Percentiles rank a stretch among this genome's conserved stretches.
Conservation (phyloP, 2,113 vertebrate species). For the Colaptes auratus region DNA sequence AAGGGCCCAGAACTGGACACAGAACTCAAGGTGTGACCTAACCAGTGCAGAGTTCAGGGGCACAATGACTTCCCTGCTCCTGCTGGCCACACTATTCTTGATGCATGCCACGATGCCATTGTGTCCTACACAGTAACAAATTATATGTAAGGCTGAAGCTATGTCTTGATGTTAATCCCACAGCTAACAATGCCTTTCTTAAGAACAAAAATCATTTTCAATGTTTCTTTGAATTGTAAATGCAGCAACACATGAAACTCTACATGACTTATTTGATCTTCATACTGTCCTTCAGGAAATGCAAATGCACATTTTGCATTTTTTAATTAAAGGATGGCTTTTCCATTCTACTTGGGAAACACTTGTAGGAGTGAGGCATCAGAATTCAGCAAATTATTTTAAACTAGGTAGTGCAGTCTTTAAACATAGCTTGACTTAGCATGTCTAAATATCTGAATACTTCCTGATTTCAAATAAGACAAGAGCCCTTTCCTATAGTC, state of each 20-base stretch:
- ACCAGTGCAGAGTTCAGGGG: too few species aligned
- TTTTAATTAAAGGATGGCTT: background rate
- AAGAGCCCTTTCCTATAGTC: background rate
- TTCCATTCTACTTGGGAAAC: background rate
- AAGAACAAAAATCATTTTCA: background rate
- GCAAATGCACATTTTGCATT: background rate
- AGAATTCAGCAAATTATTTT: background rate
- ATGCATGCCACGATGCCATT: background rate
- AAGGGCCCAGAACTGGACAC: too few species aligned
- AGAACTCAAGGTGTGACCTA: too few species aligned
- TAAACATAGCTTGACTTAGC: background rate
- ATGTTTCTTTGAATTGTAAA: background rate
- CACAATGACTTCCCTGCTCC: too few species aligned
- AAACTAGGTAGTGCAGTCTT: background rate
- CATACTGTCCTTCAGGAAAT: background rate
- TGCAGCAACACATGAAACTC: background rate
- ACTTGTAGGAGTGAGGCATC: background rate
- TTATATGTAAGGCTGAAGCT: background rate
- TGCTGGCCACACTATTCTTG: too few species aligned
- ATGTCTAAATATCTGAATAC: background rate
- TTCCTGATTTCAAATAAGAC: background rate
- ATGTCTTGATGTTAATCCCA: background rate
- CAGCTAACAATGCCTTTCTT: background rate
- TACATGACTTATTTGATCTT: background rate
- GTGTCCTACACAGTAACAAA: background rate